Conservation (phyloP, 2,113 vertebrate genomes). For the Dissostichus mawsoni region DNA sequence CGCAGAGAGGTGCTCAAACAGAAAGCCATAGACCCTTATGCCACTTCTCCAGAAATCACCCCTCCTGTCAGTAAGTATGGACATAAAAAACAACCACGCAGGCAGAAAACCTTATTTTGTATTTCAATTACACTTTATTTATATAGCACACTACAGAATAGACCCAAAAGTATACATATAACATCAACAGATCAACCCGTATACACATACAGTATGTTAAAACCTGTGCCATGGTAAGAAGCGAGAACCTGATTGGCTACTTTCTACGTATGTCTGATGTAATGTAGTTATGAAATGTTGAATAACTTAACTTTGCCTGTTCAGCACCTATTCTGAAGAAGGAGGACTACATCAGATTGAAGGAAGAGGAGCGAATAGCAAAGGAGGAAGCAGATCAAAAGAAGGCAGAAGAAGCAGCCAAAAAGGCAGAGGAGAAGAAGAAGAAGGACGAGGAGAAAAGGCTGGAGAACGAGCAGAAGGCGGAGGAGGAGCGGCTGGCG, state of each 20-base stretch:
- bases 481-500: conserved; percentile 73
- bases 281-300: no score
- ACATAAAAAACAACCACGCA: neutral
- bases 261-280: no score
- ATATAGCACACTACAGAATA: no score
- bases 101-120: no score
- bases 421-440: conserved; percentile 80
- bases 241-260: no score
- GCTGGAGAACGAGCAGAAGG: conserved; percentile 69
- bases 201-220: no score
- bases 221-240: no score
- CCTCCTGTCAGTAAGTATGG: conserved; percentile 87
- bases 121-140: no score
- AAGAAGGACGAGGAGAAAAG: conserved; percentile 79
- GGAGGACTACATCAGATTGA: conserved; percentile 71
- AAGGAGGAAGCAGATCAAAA: conserved; percentile 78
- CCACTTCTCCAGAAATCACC: conserved; percentile 89
- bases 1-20: conserved; percentile 81
- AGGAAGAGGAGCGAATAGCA: conserved; percentile 73
- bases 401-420: conserved; percentile 73
- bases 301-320: neutral
- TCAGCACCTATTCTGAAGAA: conserved; percentile 78
- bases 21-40: conserved; percentile 84
- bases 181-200: no score
- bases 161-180: no score